Evolutionary conservation across 2,888 invertebrate genomes (phyloP).

Genomic region (Trichopoda pennipes): DNA sequence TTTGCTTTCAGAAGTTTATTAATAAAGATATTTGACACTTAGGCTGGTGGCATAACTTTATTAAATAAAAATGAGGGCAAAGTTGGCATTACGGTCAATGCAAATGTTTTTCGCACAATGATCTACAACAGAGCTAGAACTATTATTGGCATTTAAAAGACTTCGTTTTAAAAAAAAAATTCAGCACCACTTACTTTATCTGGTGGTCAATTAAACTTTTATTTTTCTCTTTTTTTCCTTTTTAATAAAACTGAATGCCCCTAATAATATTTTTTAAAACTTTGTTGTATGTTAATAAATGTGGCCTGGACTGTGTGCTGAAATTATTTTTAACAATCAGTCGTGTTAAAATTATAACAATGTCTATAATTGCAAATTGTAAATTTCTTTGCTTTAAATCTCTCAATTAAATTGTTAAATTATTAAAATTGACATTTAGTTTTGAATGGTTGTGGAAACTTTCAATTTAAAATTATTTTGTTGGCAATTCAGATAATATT

Average conservation of each 20-base stretch:
- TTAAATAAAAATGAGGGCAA: too few relatives aligned
- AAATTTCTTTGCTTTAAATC: conserved; percentile 10
- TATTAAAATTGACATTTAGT: conserved; percentile 55
- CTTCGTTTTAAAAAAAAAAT: too few relatives aligned
- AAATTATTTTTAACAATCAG: conserved; percentile 26
- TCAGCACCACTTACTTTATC: too few relatives aligned
- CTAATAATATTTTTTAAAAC: not conserved
- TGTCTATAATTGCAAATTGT: not conserved
- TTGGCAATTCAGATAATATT: not conserved
- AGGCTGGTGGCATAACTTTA: too few relatives aligned
- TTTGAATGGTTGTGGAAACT: conserved; percentile 10
- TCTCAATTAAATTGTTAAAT: conserved; percentile 50
- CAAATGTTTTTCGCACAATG: too few relatives aligned
- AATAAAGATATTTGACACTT: too few relatives aligned
- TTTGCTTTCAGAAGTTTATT: too few relatives aligned
- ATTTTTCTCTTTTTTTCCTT: not conserved
- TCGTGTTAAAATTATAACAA: conserved; percentile 40
- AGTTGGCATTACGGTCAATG: too few relatives aligned
- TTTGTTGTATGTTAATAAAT: not conserved
- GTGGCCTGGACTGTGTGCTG: conserved; percentile 9
- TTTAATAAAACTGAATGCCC: conserved; percentile 1
- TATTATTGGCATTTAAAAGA: too few relatives aligned
- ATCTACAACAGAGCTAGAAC: too few relatives aligned
- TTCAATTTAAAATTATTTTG: conserved; percentile 34
- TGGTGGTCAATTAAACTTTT: too few relatives aligned